Base-by-base conservation (phyloP, 2,113 vertebrate species). In the Motacilla alba region DNA sequence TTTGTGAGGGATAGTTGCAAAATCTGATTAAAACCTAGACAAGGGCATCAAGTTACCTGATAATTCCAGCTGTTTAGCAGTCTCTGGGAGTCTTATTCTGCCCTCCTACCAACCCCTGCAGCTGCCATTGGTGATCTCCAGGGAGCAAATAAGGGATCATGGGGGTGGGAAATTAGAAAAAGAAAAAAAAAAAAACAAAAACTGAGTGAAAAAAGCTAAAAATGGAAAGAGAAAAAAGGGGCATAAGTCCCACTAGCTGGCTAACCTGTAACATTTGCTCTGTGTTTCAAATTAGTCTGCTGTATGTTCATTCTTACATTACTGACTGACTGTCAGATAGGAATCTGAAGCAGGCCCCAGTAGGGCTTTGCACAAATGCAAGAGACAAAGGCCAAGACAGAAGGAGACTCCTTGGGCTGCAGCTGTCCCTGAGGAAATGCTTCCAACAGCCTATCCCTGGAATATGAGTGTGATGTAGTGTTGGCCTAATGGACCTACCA, bases 241-340 rank as follows among this genome's bases (percentile, higher is more conserved):
- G 21, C n/a, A 33, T 46, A 87, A 94, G 60, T 94, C 21, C 20
- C 11, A 33, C 44, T 58, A 24, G 22, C 83, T 80, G 87, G 39
- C 75, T 93, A 89, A 95, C 94, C 90, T 95, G 82, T 81, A 96
- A 96, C 83, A 87, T 97, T 97, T 97, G 68, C 83, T 90, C 78
- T 83, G 69, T 79, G 91, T 94, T 97, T 97, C 96, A 79, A 78
- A 83, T 97, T 96, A 95, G 43, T 66, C 75, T 74, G 89, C 78
- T 88, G 23, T 50, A 62, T 62, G 66, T 63, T 91, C 60, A 26
- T 90, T 87, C 87, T 89, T 95, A 72, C 37, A 28, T 93, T 96
- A 87, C 67, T 4, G 43, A 86, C 89, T 90, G 91, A 95, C 75
- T 96, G 91, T 96, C 77, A 90, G 87, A 87, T 89, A 94, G 90